A percentile compares a stretch with the other conserved stretches of the same genome.
phyloP scores from a whole-genome alignment of 2,113 vertebrate genomes.

The Holacanthus passer region DNA sequence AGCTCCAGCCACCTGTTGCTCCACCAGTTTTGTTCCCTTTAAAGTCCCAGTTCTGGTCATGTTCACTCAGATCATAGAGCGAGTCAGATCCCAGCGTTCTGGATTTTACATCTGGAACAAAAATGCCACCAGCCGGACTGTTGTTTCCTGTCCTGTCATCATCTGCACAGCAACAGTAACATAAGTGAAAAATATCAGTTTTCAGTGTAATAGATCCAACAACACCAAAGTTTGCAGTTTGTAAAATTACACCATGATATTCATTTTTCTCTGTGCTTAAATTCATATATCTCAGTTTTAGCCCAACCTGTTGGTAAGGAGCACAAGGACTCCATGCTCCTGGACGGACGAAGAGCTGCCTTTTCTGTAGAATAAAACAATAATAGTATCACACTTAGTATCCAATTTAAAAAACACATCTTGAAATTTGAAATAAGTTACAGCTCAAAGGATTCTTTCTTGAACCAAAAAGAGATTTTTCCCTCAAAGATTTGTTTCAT shows the following conservation, averaged over 20 bases:
- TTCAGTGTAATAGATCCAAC: neutral
- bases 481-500: neutral
- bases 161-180: conserved; percentile 75
- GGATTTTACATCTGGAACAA: conserved; percentile 89
- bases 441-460: neutral
- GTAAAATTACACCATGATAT: neutral
- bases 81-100: conserved; percentile 88
- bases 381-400: neutral
- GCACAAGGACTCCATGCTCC: conserved; percentile 98
- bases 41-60: conserved; percentile 89
- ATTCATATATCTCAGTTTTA: conserved; percentile 10
- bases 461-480: neutral
- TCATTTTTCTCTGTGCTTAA: neutral
- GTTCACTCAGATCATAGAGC: conserved; percentile 89
- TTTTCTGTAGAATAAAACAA: conserved; percentile 87
- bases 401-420: neutral
- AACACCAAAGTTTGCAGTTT: neutral
- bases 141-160: conserved; percentile 87
- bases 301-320: conserved; percentile 92
- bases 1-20: conserved; percentile 80
- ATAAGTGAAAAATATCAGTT: neutral
- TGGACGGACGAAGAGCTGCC: conserved; percentile 92
- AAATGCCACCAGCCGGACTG: conserved; percentile 85
- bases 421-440: neutral
- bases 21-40: conserved; percentile 83